Conservation (phyloP, 2,888 invertebrate genomes). For the Cantharis flavilabris region DNA sequence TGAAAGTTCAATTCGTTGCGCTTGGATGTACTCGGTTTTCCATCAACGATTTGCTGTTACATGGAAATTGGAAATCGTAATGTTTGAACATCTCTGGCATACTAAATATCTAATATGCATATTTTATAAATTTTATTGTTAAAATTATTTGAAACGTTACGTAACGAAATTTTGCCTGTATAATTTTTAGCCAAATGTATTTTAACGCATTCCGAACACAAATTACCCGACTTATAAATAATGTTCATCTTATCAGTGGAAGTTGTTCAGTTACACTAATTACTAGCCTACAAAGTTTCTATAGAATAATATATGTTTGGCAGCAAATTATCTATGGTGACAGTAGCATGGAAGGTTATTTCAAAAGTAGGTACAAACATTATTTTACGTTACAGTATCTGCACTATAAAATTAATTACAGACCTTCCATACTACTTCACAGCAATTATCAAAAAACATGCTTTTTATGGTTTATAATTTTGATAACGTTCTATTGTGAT, state of each 20-base stretch:
- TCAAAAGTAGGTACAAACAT: not conserved
- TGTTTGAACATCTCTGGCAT: slow-evolving; percentile 30
- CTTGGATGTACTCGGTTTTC: slow-evolving; percentile 40
- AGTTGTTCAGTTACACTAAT: not conserved
- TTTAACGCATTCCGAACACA: not conserved
- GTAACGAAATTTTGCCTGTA: not conserved
- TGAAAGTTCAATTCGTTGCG: slow-evolving; percentile 48
- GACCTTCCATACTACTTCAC: not conserved
- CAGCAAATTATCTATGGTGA: not conserved
- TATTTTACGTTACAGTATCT: slow-evolving; percentile 1
- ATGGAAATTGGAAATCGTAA: slow-evolving; percentile 36
- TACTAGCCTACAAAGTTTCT: not conserved
- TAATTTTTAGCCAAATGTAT: not conserved
- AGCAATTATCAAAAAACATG: slow-evolving; percentile 1
- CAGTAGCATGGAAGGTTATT: not conserved
- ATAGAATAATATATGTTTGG: not conserved
- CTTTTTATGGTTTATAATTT: not conserved
- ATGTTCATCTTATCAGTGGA: slow-evolving; percentile 1
- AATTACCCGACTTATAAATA: not conserved
- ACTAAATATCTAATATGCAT: slow-evolving; percentile 35
- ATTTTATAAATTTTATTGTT: slow-evolving; percentile 12
- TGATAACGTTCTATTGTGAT: not conserved
- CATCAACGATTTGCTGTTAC: slow-evolving; percentile 37
- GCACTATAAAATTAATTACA: slow-evolving; percentile 4
- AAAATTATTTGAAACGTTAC: not conserved